phyloP scores from a whole-genome alignment of 2,888 invertebrate genomes.

The Drosophila gaucha region DNA sequence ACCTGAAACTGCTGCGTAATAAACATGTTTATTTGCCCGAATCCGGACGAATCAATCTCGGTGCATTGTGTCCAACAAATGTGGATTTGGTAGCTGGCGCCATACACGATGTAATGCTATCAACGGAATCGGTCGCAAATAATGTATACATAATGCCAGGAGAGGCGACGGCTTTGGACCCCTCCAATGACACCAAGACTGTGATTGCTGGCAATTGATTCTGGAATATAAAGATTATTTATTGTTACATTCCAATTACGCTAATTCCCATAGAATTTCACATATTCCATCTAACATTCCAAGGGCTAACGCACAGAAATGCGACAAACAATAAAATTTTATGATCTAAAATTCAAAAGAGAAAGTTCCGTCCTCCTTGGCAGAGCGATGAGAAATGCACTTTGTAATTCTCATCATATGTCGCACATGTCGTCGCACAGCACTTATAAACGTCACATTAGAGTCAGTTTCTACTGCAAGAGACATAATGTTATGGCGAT shows the following conservation, averaged over 20 bases:
- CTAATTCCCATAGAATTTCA: too few relatives aligned
- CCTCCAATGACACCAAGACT: not conserved
- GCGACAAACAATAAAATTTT: constrained; percentile 10
- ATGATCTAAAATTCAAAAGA: constrained; percentile 15
- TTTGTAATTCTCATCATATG: constrained; percentile 71
- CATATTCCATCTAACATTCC: not conserved
- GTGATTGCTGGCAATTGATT: not conserved
- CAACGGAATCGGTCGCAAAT: not conserved
- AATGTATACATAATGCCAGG: not conserved
- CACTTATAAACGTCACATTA: constrained; percentile 77
- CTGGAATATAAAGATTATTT: not conserved
- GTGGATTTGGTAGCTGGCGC: constrained; percentile 42
- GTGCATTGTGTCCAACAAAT: constrained; percentile 22
- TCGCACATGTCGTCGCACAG: constrained; percentile 66
- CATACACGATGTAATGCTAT: constrained; percentile 37
- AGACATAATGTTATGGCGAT: constrained; percentile 18
- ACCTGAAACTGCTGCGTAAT: constrained; percentile 29
- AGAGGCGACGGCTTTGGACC: not conserved
- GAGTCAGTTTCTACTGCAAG: constrained; percentile 58
- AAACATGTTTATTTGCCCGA: constrained; percentile 48
- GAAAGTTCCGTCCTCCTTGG: constrained; percentile 34
- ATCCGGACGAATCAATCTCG: constrained; percentile 51
- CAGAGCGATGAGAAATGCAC: constrained; percentile 72
- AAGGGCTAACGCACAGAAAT: not conserved
- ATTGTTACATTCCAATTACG: not conserved